Conservation (phyloP, 2,888 invertebrate species). For the Melanargia galathea region DNA sequence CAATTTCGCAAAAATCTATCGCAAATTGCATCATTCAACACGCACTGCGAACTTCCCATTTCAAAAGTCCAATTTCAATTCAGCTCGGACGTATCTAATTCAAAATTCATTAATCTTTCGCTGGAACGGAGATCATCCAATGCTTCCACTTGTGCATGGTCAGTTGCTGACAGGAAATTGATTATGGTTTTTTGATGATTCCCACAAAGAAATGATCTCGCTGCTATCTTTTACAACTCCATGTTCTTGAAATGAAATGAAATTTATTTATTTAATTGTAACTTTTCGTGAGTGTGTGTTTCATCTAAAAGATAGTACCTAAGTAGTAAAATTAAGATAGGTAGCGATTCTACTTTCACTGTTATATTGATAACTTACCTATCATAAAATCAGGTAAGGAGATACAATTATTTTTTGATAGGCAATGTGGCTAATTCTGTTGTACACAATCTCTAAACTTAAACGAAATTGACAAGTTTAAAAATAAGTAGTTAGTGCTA, state of each 20-base stretch:
- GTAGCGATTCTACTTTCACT: neutral
- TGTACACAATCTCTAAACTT: too few relatives aligned
- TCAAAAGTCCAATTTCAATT: slow-evolving; percentile 74
- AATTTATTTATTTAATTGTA: neutral
- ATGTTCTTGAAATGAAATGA: neutral
- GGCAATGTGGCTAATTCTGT: too few relatives aligned
- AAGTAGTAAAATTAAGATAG: too few relatives aligned
- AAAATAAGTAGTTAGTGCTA: too few relatives aligned
- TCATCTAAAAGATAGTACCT: too few relatives aligned
- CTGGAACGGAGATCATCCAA: slow-evolving; percentile 55
- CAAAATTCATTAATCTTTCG: slow-evolving; percentile 77
- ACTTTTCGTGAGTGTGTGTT: neutral
- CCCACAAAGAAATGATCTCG: slow-evolving; percentile 43
- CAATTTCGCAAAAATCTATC: slow-evolving; percentile 66
- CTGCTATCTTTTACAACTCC: slow-evolving; percentile 8
- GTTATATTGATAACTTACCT: too few relatives aligned
- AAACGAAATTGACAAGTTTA: too few relatives aligned
- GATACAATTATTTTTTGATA: too few relatives aligned
- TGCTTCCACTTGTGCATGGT: slow-evolving; percentile 74
- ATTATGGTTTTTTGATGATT: slow-evolving; percentile 55
- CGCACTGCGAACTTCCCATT: slow-evolving; percentile 75
- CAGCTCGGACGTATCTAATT: slow-evolving; percentile 78
- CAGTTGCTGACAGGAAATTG: slow-evolving; percentile 81
- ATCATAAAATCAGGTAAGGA: too few relatives aligned
- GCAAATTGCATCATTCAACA: slow-evolving; percentile 70